Base-by-base conservation (phyloP, 2,113 vertebrate genomes). In the Drymodes brunneopygia region DNA sequence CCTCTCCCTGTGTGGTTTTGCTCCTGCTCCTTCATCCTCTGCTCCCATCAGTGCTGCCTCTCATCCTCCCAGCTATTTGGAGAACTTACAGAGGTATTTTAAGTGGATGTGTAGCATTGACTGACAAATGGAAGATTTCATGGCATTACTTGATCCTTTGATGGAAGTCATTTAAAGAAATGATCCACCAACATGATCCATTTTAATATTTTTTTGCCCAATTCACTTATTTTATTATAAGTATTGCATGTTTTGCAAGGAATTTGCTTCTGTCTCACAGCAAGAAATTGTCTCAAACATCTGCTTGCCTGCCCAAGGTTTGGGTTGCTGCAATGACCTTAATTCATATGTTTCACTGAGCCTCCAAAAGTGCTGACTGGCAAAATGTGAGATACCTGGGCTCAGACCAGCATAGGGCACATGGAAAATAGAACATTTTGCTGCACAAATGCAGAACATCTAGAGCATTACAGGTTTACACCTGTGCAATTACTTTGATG, bases 401-500 rank as follows among this genome's bases (percentile, higher is more conserved):
- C 60, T 94, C 38, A 67, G 48, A 66, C 53, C 67, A 71, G 14
- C 33, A 35, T 7, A 60, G 94, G 35, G 31, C 29, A 42, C 44
- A 45, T 19, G 7, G 53, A 88, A 92, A 94, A 31, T 64, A 88
- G 80, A 90, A 78, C 66, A 70, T 86, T 92, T 94, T 90, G n/a
- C 60, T 86, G 72, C 25, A 81, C 44, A 65, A 93, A 83, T 82
- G 38, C 56, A 81, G 90, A 74, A 47, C 23, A 83, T 64, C 33
- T 13, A 74, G 45, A 89, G 53, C 61, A 36, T 50, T 83, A 15
- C 70, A 74, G 75, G 82, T 83, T 92, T 96, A 82, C 91, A 94
- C 93, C 91, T 94, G 85, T 94, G 90, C 62, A 82, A 91, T 94
- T 90, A 51, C 79, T 95, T 94, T 96, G 79, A 93, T 95, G 90